These are phyloP conservation scores for Dicerorhinus sumatrensis DNA, from an alignment of 2,113 vertebrate species.

Conservation along the genomic window DNA sequence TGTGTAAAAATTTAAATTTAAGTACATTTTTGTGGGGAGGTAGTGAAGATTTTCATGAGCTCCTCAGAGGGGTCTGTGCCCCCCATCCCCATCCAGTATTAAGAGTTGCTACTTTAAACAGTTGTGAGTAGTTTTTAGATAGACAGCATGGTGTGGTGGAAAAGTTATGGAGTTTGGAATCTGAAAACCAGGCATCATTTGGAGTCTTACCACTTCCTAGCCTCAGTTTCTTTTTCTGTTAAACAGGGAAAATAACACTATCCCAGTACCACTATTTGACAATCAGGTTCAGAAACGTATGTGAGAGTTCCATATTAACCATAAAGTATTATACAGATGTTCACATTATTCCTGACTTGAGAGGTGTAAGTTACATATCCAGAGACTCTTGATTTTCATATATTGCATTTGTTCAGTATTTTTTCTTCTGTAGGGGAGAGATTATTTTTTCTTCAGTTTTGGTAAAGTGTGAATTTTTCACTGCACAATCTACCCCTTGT, in stretches of 20 bases:
- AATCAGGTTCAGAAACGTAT: background rate
- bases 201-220: background rate
- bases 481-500: background rate
- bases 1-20: background rate
- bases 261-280: background rate
- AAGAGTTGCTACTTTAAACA: background rate
- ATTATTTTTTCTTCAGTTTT: constrained; percentile 15
- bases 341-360: background rate
- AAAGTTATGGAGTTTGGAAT: background rate
- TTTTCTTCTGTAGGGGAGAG: background rate
- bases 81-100: background rate
- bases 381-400: background rate
- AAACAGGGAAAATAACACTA: background rate
- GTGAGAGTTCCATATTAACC: background rate
- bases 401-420: background rate
- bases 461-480: background rate
- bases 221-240: background rate
- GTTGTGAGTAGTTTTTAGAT: background rate
- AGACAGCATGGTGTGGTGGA: background rate
- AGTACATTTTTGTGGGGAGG: background rate
- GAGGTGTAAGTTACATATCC: background rate
- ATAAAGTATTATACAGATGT: background rate
- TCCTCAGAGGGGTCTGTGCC: background rate
- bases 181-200: background rate
- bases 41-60: background rate